These are phyloP conservation scores for Eudyptes chrysolophus DNA, from an alignment of 2,113 vertebrate species.

Conservation along the genomic window DNA sequence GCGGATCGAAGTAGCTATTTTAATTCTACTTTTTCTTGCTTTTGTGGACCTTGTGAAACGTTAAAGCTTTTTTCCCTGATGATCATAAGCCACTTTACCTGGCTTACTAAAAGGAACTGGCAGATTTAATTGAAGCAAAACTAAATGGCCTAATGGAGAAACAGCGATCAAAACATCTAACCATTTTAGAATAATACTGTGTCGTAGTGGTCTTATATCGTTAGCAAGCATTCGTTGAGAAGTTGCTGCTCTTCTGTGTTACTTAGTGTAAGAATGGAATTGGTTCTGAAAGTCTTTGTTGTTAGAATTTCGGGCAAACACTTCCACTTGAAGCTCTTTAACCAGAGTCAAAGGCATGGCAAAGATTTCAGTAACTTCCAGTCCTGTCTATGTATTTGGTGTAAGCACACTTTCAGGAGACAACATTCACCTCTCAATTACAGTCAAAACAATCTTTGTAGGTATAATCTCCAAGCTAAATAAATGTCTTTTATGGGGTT, in stretches of 20 bases:
- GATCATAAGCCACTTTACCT: not conserved
- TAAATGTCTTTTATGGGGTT: not conserved
- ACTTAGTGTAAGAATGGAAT: not conserved
- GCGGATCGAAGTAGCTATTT: not conserved
- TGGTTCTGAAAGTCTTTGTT: not conserved
- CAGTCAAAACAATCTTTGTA: not conserved
- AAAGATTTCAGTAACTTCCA: not conserved
- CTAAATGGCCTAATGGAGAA: not conserved
- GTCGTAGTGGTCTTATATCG: not conserved
- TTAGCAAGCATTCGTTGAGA: not conserved
- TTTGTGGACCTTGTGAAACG: not conserved
- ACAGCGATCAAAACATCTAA: not conserved
- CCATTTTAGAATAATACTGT: not conserved
- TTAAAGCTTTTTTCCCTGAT: not conserved
- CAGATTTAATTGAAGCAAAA: not conserved
- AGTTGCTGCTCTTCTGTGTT: not conserved
- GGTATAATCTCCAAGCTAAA: not conserved
- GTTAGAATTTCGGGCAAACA: not conserved
- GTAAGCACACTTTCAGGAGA: not conserved
- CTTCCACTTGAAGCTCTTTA: not conserved
- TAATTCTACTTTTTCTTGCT: not conserved
- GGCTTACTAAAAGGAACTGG: not conserved
- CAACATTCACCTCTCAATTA: not conserved
- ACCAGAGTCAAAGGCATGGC: not conserved
- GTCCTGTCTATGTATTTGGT: not conserved